Conservation (phyloP, 92 coral and sea anemone species). For the Actinernus sp. region DNA sequence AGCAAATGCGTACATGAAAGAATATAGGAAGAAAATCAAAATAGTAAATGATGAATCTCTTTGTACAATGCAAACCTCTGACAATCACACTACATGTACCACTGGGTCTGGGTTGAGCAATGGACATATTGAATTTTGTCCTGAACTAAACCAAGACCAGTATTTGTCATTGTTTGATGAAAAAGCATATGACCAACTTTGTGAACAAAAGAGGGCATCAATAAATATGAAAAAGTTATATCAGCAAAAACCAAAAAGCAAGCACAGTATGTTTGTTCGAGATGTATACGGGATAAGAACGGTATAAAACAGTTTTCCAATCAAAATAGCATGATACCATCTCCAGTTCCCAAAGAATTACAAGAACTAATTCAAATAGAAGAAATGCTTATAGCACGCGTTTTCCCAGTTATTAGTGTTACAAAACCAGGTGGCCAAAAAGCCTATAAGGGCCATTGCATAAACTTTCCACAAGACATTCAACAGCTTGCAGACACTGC, state of each 20-base stretch:
- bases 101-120: constrained; percentile 10
- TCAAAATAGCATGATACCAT: constrained; percentile 1
- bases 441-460: too few species aligned
- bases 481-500: too few species aligned
- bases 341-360: not conserved
- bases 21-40: too few species aligned
- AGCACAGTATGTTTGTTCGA: not conserved
- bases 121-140: constrained; percentile 28
- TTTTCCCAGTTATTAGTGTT: constrained; percentile 67
- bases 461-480: too few species aligned
- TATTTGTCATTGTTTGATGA: too few species aligned
- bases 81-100: too few species aligned
- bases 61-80: too few species aligned
- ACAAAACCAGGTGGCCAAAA: constrained; percentile 76
- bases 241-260: not conserved
- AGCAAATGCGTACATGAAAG: too few species aligned
- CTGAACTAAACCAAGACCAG: too few species aligned
- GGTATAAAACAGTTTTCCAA: not conserved
- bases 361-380: too few species aligned
- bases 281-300: not conserved
- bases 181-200: constrained; percentile 10
- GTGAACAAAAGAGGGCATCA: constrained; percentile 17
- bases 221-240: constrained; percentile 13
- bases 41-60: too few species aligned
- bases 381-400: too few species aligned